A percentile compares a stretch with the other conserved stretches of the same genome.
phyloP scores from a whole-genome alignment of 2,113 vertebrate genomes.

The Pyrgilauda ruficollis region DNA sequence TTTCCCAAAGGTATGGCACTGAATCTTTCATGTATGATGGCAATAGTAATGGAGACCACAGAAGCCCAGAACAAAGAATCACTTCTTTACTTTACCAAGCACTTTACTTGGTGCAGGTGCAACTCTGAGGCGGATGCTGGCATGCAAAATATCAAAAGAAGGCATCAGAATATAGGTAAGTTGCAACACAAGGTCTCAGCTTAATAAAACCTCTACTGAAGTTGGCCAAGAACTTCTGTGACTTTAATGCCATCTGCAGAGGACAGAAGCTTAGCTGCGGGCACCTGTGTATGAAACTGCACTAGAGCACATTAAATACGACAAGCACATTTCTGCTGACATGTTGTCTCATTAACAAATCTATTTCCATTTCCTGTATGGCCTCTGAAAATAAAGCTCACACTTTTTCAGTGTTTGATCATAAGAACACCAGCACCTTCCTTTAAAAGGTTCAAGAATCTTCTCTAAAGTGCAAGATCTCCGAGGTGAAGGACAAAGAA shows the following conservation, averaged over 20 bases:
- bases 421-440: constrained; percentile 41
- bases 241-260: not conserved
- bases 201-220: not conserved
- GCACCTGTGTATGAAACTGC: not conserved
- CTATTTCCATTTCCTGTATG: constrained; percentile 72
- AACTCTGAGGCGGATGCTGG: not conserved
- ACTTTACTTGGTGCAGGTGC: not conserved
- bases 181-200: not conserved
- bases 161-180: not conserved
- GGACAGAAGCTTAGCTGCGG: not conserved
- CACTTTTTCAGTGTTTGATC: constrained; percentile 52
- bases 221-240: not conserved
- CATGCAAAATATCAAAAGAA: not conserved
- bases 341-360: constrained; percentile 26
- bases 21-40: not conserved
- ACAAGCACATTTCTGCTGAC: not conserved
- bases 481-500: not conserved
- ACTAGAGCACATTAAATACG: not conserved
- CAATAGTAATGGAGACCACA: not conserved
- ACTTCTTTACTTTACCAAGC: too few species aligned
- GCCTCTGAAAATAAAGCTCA: constrained; percentile 61
- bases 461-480: not conserved
- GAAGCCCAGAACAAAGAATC: not conserved
- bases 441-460: not conserved
- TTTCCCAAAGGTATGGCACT: not conserved